Conservation (phyloP, 2,888 invertebrate species). For the Platycnemis pennipes region DNA sequence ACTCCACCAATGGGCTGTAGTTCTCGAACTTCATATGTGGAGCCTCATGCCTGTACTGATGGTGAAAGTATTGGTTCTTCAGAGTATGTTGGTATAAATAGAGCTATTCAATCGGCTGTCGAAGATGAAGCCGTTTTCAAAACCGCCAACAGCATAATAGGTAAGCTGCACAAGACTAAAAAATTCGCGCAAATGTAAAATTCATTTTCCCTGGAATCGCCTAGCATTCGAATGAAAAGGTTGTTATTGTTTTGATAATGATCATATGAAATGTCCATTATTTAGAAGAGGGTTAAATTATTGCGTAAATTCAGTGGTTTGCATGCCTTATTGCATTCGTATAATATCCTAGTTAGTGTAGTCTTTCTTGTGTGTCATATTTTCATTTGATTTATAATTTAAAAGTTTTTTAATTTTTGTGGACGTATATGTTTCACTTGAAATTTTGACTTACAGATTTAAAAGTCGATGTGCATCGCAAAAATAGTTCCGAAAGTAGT, state of each 20-base stretch:
- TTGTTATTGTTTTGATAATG: no score
- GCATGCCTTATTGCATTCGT: no score
- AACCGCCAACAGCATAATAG: constrained; percentile 82
- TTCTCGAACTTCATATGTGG: constrained; percentile 84
- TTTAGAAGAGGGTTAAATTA: no score
- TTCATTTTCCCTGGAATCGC: no score
- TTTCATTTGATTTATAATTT: no score
- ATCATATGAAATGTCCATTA: no score
- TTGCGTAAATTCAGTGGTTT: no score
- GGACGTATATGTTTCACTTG: background rate
- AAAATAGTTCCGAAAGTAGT: constrained; percentile 93
- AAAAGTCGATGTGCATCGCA: constrained; percentile 95
- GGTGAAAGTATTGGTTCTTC: constrained; percentile 79
- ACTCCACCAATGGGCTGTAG: constrained; percentile 83
- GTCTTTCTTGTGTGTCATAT: no score
- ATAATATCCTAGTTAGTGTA: no score
- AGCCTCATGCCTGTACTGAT: constrained; percentile 82
- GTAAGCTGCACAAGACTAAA: constrained; percentile 78
- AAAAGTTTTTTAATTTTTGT: background rate
- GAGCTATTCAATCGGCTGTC: constrained; percentile 70
- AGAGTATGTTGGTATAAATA: constrained; percentile 73
- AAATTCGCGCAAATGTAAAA: no score
- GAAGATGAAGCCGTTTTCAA: constrained; percentile 71
- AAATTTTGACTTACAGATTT: constrained; percentile 83
- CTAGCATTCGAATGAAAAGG: no score